Evolutionary conservation across 1,140 invertebrate genomes (phyloP).

Genomic region (Aphidius ervi): DNA sequence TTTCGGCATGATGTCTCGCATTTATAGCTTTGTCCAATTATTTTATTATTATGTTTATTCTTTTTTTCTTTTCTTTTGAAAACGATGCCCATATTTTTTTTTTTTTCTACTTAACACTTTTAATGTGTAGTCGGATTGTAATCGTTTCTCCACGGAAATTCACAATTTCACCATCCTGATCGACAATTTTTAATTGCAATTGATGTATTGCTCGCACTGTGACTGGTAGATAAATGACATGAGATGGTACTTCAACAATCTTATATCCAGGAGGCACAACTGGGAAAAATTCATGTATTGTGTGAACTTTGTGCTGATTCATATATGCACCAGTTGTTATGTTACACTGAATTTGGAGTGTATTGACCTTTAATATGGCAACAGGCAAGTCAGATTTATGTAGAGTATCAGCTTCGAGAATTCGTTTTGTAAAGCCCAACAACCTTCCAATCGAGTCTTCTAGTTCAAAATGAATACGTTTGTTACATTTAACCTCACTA

Average conservation of each 20-base stretch:
- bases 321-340: conserved; percentile 1
- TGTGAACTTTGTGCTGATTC: not conserved
- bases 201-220: not conserved
- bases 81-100: not conserved
- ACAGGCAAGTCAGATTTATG: no score
- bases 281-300: conserved; percentile 7
- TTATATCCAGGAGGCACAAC: conserved; percentile 1
- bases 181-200: not conserved
- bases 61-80: not conserved
- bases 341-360: not conserved
- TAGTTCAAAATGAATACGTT: no score
- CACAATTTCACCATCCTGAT: not conserved
- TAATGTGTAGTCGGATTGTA: not conserved
- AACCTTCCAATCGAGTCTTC: no score
- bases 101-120: not conserved
- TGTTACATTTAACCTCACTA: no score
- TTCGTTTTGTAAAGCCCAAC: no score
- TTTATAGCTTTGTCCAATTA: not conserved
- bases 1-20: not conserved
- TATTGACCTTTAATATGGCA: not conserved
- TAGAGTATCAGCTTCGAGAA: no score
- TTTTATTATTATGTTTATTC: not conserved
- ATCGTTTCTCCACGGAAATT: not conserved
- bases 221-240: not conserved
- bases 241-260: not conserved